These are phyloP conservation scores for Folsomia candida DNA, from an alignment of 2,888 invertebrate genomes.

Conservation along the genomic window DNA sequence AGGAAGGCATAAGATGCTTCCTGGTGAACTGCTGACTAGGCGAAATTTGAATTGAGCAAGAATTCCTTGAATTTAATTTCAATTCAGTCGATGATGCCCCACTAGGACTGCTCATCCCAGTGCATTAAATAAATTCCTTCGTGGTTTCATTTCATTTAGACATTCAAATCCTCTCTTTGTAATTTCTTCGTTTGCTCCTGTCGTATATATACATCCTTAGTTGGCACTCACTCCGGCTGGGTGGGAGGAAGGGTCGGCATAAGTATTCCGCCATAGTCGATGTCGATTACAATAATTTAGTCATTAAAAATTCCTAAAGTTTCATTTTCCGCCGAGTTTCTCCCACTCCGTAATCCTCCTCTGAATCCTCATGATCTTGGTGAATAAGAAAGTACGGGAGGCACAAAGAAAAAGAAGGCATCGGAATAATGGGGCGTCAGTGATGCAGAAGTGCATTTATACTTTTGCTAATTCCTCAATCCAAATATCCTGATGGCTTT, in stretches of 20 bases:
- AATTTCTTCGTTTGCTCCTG: too few relatives aligned
- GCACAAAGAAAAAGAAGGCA: background rate
- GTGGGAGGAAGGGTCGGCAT: too few relatives aligned
- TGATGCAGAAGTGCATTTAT: too few relatives aligned
- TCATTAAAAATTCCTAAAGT: slow-evolving; percentile 23
- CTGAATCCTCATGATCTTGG: slow-evolving; percentile 6
- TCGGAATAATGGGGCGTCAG: too few relatives aligned
- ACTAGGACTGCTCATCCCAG: background rate
- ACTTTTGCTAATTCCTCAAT: too few relatives aligned
- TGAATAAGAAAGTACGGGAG: background rate
- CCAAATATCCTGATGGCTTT: too few relatives aligned
- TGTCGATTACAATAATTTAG: slow-evolving; percentile 22
- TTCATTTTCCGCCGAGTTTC: slow-evolving; percentile 4
- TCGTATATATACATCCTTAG: too few relatives aligned
- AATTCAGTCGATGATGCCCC: background rate
- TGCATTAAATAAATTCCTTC: background rate
- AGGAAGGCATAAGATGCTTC: background rate
- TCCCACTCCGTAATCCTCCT: slow-evolving; percentile 10
- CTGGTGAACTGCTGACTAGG: background rate
- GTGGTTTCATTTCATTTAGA: background rate
- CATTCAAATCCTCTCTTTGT: background rate
- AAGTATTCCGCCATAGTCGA: too few relatives aligned
- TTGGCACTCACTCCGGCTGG: too few relatives aligned
- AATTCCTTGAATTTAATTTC: slow-evolving; percentile 5
- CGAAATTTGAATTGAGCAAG: background rate